phyloP scores from a whole-genome alignment of 2,113 vertebrate genomes.

The Peromyscus californicus region DNA sequence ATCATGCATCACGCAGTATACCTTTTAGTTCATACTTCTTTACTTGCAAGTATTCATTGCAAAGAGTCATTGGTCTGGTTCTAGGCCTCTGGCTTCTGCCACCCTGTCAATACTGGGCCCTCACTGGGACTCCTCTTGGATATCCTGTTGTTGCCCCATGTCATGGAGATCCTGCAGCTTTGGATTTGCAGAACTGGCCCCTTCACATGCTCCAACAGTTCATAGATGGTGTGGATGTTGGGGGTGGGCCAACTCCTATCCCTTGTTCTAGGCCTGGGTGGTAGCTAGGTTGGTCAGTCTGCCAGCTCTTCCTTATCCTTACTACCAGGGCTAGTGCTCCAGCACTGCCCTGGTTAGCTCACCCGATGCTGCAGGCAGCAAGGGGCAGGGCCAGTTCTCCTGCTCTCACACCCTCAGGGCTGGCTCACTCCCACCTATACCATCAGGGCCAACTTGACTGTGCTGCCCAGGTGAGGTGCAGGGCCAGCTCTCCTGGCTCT shows the following conservation, averaged over 20 bases:
- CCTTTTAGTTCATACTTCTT: no score
- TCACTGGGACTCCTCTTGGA: no score
- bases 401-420: not conserved
- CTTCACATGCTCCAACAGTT: not conserved
- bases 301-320: not conserved
- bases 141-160: no score
- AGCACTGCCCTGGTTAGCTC: not conserved
- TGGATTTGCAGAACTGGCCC: not conserved
- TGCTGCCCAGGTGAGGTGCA: not conserved
- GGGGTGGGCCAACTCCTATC: not conserved
- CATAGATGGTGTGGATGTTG: not conserved
- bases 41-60: no score
- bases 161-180: not conserved
- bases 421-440: not conserved
- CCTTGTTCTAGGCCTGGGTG: not conserved
- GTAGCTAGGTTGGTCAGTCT: not conserved
- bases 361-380: not conserved
- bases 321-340: not conserved
- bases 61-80: no score
- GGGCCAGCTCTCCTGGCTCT: not conserved
- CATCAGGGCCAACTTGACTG: not conserved
- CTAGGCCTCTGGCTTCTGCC: no score
- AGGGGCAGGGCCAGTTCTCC: not conserved
- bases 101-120: no score
- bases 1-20: no score